Conservation (phyloP, 2,888 invertebrate genomes). For the Ectemnius continuus region DNA sequence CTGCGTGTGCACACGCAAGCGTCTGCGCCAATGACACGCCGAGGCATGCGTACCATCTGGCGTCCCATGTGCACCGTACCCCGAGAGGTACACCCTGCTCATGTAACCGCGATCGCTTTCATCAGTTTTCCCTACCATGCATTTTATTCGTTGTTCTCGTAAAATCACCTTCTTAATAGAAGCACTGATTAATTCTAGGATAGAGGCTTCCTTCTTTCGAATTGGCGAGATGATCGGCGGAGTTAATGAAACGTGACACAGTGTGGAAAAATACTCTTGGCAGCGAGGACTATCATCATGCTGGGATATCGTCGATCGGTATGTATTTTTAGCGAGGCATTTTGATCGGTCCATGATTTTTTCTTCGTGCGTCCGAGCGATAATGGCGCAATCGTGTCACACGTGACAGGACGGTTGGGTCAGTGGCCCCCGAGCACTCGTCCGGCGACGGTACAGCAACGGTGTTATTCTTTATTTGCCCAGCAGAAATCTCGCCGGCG, state of each 20-base stretch:
- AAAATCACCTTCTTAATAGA: too few species aligned
- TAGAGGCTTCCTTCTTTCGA: too few species aligned
- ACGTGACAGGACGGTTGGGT: constrained; percentile 49
- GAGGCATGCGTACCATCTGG: constrained; percentile 62
- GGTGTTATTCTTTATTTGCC: constrained; percentile 48
- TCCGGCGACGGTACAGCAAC: constrained; percentile 5
- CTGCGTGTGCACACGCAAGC: not conserved
- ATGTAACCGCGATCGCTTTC: constrained; percentile 58
- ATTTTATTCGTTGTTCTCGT: too few species aligned
- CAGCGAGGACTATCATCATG: not conserved
- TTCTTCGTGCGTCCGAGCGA: constrained; percentile 36
- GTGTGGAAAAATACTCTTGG: too few species aligned
- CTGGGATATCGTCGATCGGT: constrained; percentile 1
- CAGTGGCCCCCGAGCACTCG: constrained; percentile 42
- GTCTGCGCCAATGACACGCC: constrained; percentile 26
- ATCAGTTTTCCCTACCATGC: constrained; percentile 16
- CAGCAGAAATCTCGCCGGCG: constrained; percentile 27
- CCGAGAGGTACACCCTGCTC: not conserved
- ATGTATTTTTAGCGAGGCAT: constrained; percentile 41
- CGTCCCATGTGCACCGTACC: not conserved
- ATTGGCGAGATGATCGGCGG: too few species aligned
- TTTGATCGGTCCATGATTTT: constrained; percentile 51
- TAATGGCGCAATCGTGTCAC: constrained; percentile 45
- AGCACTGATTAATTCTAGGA: too few species aligned
- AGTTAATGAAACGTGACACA: too few species aligned